A percentile compares a stretch with the other conserved stretches of the same genome.
These are phyloP conservation scores for western clawed frog (Xenopus tropicalis) DNA, from an alignment of 2,113 vertebrate species.

Conservation along the genomic window UCB_Xtro_10.0 CM004449.2:29531501-29532000, in stretches of 20 bases:
- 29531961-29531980: no score
- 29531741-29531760: neutral
- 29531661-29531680: neutral
- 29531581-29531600: neutral
- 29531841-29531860: no score
- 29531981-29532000: no score
- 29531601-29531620: slow-evolving; percentile 15
- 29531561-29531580: neutral
- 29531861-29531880: no score
- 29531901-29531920: no score
- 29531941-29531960: no score
- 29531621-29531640: slow-evolving; percentile 1
- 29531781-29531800: neutral
- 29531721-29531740: neutral
- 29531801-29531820: neutral
- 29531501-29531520: neutral
- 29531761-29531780: neutral
- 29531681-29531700: neutral
- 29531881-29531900: no score
- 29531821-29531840: no score
- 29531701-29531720: neutral
- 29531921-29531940: no score
- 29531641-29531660: neutral
- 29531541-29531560: neutral
- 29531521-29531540: neutral